These are phyloP conservation scores for Oxygymnocypris stewartii DNA, from an alignment of 2,113 vertebrate genomes.

Conservation along the genomic window DNA sequence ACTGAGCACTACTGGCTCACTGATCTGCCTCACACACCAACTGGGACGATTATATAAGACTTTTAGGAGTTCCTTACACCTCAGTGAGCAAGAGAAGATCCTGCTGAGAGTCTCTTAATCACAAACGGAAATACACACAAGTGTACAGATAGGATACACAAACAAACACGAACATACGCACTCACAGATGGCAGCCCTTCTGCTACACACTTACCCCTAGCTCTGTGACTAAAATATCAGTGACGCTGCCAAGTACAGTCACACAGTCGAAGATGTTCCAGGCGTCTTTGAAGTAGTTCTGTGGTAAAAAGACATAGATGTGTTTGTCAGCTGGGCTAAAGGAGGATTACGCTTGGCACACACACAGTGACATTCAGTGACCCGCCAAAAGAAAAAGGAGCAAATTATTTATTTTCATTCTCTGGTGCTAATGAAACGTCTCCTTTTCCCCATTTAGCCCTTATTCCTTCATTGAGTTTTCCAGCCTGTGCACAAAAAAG, in stretches of 20 bases:
- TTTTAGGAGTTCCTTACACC: constrained; percentile 70
- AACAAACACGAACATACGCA: constrained; percentile 38
- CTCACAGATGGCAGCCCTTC: constrained; percentile 31
- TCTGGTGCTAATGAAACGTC: not conserved
- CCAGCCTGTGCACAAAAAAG: not conserved
- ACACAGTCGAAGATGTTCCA: constrained; percentile 98
- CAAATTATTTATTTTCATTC: not conserved
- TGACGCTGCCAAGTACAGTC: constrained; percentile 95
- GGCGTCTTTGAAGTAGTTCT: constrained; percentile 97
- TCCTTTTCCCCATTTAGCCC: not conserved
- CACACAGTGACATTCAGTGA: not conserved
- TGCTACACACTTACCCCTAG: constrained; percentile 85
- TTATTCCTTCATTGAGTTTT: not conserved
- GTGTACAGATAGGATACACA: constrained; percentile 44
- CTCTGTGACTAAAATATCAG: constrained; percentile 94
- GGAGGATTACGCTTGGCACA: not conserved
- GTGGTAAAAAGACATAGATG: constrained; percentile 45
- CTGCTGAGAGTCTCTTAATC: constrained; percentile 56
- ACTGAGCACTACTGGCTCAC: constrained; percentile 25
- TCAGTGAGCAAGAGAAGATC: constrained; percentile 66
- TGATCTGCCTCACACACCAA: constrained; percentile 62
- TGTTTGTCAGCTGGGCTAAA: not conserved
- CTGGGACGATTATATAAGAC: constrained; percentile 77
- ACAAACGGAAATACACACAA: constrained; percentile 45
- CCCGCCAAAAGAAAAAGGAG: not conserved